Percentiles rank a stretch among this genome's conserved stretches.
phyloP scores from a whole-genome alignment of 1,140 invertebrate species.

The Bombus cullumanus region DNA sequence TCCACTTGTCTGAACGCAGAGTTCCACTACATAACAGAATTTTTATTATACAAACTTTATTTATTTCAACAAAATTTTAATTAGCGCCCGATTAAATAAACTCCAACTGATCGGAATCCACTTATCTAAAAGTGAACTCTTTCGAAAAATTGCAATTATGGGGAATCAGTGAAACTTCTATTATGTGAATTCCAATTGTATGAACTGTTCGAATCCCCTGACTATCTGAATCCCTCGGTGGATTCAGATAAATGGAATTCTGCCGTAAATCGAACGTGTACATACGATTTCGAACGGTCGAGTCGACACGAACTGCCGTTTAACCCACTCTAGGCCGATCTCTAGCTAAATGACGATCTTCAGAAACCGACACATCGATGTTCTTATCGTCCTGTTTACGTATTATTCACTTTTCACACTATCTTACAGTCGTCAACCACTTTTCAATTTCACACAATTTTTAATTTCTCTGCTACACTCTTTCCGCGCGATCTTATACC shows the following conservation, averaged over 20 bases:
- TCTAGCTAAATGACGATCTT: background rate
- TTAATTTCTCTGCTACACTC: too few species aligned
- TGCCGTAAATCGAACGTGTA: background rate
- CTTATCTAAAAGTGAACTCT: background rate
- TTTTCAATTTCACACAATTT: background rate
- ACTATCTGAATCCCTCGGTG: background rate
- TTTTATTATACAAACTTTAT: background rate
- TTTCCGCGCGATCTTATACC: background rate
- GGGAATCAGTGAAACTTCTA: background rate
- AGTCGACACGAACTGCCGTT: background rate
- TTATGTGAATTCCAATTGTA: background rate
- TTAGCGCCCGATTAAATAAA: background rate
- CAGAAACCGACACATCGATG: too few species aligned
- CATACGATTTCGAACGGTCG: background rate
- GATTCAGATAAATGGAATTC: background rate
- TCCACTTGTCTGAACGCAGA: background rate
- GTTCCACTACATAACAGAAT: background rate
- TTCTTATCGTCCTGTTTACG: too few species aligned
- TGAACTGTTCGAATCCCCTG: background rate
- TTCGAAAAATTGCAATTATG: background rate
- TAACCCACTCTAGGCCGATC: background rate
- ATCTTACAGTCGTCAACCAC: too few species aligned
- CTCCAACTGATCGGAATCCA: background rate
- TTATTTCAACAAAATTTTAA: background rate
- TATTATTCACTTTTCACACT: background rate